Base-by-base conservation (phyloP, 2,888 invertebrate genomes). In the Nomada fucata region DNA sequence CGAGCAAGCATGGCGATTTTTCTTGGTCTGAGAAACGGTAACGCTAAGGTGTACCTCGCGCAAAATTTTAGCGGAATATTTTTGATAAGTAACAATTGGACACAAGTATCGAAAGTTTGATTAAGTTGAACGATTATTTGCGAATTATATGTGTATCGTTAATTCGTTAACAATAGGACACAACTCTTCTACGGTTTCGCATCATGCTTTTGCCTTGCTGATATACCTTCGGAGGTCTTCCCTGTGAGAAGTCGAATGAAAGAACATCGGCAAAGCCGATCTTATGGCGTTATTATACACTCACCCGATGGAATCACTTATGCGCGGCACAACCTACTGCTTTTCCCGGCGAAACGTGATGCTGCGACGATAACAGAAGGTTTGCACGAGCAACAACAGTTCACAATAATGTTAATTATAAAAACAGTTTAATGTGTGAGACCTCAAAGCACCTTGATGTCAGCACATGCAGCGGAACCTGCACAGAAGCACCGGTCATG, bases 391-490 rank as follows among this genome's bases (percentile, higher is more conserved):
- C 82, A 88, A 90, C 86, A 86, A 87, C 86, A 88, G 86, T 87
- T 86, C 86, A 86, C 88, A 82, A 86, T 87, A 89, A 86, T 87
- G 86, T 86, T 86, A 90, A 91, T 91, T 91, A 91, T 89, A 91
- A 91, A 90, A 90, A 92, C 91, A 91, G 88, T 90, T 90, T 85
- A 78, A 88, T 89, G 89, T 88, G 80, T 76, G 85, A 81, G 86
- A 85, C 87, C 89, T 89, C 85, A 80, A 86, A 91, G 91, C 90
- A 91, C 91, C 89, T 90, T 91, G 90, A 88, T 91, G 86, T 90
- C 90, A 90, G 89, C 90, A 90, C 90, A 90, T 90, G 90, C 89
- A 90, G 87, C 86, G 89, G 88, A 89, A 86, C 88, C 86, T 87
- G 87, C 88, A 88, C 90, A 88, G 85, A 88, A 83, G 85, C 86